phyloP scores from a whole-genome alignment of 2,113 vertebrate genomes.

The Bubo scandiacus region DNA sequence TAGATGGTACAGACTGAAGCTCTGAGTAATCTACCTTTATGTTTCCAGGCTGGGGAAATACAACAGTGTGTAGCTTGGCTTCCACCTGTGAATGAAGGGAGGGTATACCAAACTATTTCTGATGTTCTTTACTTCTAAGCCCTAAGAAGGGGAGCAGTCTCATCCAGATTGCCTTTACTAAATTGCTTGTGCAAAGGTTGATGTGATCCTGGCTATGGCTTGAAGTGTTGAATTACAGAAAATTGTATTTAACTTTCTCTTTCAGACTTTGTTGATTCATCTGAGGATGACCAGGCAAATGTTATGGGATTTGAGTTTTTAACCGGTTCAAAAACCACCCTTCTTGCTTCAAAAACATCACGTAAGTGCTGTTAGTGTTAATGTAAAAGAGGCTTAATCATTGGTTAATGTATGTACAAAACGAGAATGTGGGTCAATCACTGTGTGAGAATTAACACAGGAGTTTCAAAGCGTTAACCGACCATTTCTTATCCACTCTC shows the following conservation, averaged over 20 bases:
- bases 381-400: not conserved
- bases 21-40: not conserved
- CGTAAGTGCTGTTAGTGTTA: conserved; percentile 80
- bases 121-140: not conserved
- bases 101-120: not conserved
- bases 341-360: conserved; percentile 94
- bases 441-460: not conserved
- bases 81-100: not conserved
- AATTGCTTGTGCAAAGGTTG: not conserved
- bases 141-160: not conserved
- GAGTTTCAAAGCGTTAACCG: not conserved
- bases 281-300: conserved; percentile 86
- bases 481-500: not conserved
- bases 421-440: not conserved
- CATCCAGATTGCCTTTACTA: not conserved
- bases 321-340: conserved; percentile 84
- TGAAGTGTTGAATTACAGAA: not conserved
- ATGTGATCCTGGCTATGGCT: not conserved
- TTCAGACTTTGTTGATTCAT: conserved; percentile 84
- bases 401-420: not conserved
- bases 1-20: not conserved
- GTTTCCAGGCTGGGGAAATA: not conserved
- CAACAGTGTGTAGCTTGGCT: not conserved
- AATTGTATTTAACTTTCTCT: not conserved
- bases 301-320: conserved; percentile 88